These are phyloP conservation scores for Poeciliopsis turrubarensis DNA, from an alignment of 2,113 vertebrate genomes.

Conservation along the genomic window DNA sequence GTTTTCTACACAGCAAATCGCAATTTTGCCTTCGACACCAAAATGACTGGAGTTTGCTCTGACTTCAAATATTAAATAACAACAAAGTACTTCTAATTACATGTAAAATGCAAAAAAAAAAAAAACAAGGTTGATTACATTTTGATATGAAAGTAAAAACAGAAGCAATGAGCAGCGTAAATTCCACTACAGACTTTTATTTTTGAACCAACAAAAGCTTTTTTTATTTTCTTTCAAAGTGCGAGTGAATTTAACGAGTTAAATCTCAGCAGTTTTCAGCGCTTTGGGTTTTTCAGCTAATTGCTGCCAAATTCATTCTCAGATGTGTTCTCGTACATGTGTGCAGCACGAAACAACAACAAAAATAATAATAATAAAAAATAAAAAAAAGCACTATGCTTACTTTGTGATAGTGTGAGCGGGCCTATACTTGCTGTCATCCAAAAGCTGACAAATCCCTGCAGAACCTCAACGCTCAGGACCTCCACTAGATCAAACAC, in stretches of 20 bases:
- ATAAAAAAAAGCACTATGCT: conserved; percentile 7
- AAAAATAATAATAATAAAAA: not conserved
- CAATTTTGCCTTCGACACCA: no score
- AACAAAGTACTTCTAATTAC: not conserved
- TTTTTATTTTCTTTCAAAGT: not conserved
- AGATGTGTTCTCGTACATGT: conserved; percentile 2
- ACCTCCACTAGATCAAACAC: conserved; percentile 48
- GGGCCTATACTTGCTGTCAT: conserved; percentile 44
- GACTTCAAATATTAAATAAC: not conserved
- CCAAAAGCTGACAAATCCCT: conserved; percentile 65
- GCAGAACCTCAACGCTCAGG: conserved; percentile 46
- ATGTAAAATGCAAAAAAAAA: not conserved
- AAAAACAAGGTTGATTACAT: no score
- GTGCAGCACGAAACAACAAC: conserved; percentile 6
- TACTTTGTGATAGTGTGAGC: conserved; percentile 4
- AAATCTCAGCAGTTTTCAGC: conserved; percentile 21
- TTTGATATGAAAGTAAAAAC: not conserved
- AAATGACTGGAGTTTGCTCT: no score
- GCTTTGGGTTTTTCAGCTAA: conserved; percentile 18
- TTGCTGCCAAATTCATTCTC: conserved; percentile 27
- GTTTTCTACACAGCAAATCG: no score
- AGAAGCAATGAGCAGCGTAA: not conserved
- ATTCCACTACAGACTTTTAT: not conserved
- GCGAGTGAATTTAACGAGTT: conserved; percentile 22
- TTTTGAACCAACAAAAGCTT: not conserved